Percentiles rank a stretch among this genome's conserved stretches.
phyloP scores from a whole-genome alignment of 2,113 vertebrate genomes.

The Planiliza haematocheilus region DNA sequence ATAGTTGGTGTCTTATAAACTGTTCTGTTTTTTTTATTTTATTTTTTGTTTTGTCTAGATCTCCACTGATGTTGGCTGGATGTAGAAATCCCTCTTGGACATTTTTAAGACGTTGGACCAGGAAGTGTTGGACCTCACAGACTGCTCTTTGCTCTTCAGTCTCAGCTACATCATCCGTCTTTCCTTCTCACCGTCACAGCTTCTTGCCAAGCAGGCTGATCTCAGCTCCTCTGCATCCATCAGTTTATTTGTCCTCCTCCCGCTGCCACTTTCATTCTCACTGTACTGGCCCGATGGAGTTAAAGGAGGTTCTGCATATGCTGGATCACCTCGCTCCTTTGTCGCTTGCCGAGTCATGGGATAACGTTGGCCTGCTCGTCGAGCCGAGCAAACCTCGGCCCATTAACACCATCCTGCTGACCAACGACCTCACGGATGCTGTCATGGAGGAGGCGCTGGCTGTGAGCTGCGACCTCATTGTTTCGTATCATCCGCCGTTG shows the following conservation, averaged over 20 bases:
- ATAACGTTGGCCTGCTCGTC: constrained; percentile 94
- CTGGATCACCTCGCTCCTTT: constrained; percentile 89
- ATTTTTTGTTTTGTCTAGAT: constrained; percentile 51
- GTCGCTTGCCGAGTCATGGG: constrained; percentile 93
- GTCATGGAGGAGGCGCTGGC: constrained; percentile 92
- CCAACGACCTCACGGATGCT: constrained; percentile 90
- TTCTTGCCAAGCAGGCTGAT: neutral
- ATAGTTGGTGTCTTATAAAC: neutral
- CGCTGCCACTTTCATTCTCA: constrained; percentile 25
- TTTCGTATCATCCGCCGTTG: constrained; percentile 95
- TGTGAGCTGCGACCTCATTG: constrained; percentile 86
- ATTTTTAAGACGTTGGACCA: constrained; percentile 25
- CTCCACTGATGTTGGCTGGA: constrained; percentile 68
- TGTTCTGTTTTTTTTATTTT: neutral
- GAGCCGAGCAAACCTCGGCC: constrained; percentile 89
- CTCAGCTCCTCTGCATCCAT: neutral
- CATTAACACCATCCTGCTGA: constrained; percentile 88
- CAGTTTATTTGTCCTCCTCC: constrained; percentile 2
- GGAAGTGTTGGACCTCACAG: constrained; percentile 1
- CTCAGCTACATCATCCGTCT: neutral
- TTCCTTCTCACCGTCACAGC: neutral
- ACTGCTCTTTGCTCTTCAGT: constrained; percentile 1
- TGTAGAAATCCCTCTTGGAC: constrained; percentile 54
- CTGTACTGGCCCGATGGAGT: constrained; percentile 81
- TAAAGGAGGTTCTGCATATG: constrained; percentile 84